phyloP scores from a whole-genome alignment of 1,140 invertebrate species.

The Battus philenor region DNA sequence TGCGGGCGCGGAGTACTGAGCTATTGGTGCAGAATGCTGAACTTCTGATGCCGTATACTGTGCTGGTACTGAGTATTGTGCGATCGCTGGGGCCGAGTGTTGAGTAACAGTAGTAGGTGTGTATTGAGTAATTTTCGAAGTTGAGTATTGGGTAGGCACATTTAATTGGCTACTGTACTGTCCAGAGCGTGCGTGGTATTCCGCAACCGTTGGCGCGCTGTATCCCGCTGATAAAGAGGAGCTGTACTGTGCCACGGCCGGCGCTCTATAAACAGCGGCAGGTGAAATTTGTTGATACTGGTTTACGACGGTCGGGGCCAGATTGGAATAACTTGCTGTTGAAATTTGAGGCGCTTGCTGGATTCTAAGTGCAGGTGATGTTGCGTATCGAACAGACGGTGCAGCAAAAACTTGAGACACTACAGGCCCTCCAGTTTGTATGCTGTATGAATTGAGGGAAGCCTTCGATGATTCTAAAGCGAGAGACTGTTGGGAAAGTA shows the following conservation, averaged over 20 bases:
- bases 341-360: conserved; percentile 33
- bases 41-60: conserved; percentile 18
- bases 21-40: conserved; percentile 21
- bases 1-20: conserved; percentile 30
- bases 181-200: conserved; percentile 18
- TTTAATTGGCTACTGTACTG: background rate
- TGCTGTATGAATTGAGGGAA: conserved; percentile 48
- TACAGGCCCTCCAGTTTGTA: conserved; percentile 44
- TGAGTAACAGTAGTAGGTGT: conserved; percentile 23
- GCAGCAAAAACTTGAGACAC: conserved; percentile 63
- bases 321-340: conserved; percentile 19
- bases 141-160: conserved; percentile 17
- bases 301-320: conserved; percentile 13
- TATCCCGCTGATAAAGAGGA: too few relatives aligned
- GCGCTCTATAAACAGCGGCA: conserved; percentile 5
- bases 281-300: conserved; percentile 27
- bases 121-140: conserved; percentile 21
- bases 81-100: conserved; percentile 24
- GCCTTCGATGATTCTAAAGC: conserved; percentile 45
- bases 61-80: conserved; percentile 30
- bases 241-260: conserved; percentile 12
- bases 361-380: conserved; percentile 38
- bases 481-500: conserved; percentile 36
- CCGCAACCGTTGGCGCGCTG: conserved; percentile 23
- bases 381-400: conserved; percentile 43